Conservation (phyloP, 2,797 vertebrate genomes). For the Malacoctenus gilli region DNA sequence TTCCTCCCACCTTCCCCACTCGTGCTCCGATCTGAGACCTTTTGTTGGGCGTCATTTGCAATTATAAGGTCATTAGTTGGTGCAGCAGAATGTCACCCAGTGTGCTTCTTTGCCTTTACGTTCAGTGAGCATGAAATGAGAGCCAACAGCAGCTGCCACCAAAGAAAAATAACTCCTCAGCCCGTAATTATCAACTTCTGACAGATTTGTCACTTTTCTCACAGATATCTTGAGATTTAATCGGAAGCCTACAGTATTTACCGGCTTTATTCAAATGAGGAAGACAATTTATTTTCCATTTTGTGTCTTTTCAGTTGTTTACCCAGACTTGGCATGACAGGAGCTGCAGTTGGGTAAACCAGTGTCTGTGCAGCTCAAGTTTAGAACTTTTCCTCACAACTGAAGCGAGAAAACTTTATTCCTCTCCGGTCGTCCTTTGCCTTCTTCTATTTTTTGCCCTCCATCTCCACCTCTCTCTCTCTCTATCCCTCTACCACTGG, state of each 20-base stretch:
- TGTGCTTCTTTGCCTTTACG: slow-evolving; percentile 6
- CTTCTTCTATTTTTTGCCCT: slow-evolving; percentile 2
- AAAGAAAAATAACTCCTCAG: slow-evolving; percentile 14
- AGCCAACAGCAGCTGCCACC: slow-evolving; percentile 12
- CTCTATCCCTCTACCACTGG: slow-evolving; percentile 16
- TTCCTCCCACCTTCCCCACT: neutral
- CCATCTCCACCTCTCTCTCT: slow-evolving; percentile 2
- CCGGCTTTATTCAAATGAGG: neutral
- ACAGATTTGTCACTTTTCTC: slow-evolving; percentile 5
- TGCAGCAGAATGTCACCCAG: slow-evolving; percentile 10
- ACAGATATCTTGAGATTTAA: neutral
- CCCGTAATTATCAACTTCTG: slow-evolving; percentile 14
- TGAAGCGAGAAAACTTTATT: too few relatives aligned
- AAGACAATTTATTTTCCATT: neutral
- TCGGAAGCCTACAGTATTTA: neutral
- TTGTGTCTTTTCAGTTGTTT: slow-evolving; percentile 6
- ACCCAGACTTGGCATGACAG: neutral
- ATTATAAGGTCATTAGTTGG: slow-evolving; percentile 12
- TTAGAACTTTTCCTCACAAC: slow-evolving; percentile 27
- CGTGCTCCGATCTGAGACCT: neutral
- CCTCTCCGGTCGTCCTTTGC: slow-evolving; percentile 27
- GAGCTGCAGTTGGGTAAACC: slow-evolving; percentile 10
- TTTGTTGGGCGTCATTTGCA: neutral
- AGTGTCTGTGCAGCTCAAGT: slow-evolving; percentile 12
- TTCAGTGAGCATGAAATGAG: slow-evolving; percentile 3